Base-by-base conservation (phyloP, 2,888 invertebrate species). In the Sycophila texana region DNA sequence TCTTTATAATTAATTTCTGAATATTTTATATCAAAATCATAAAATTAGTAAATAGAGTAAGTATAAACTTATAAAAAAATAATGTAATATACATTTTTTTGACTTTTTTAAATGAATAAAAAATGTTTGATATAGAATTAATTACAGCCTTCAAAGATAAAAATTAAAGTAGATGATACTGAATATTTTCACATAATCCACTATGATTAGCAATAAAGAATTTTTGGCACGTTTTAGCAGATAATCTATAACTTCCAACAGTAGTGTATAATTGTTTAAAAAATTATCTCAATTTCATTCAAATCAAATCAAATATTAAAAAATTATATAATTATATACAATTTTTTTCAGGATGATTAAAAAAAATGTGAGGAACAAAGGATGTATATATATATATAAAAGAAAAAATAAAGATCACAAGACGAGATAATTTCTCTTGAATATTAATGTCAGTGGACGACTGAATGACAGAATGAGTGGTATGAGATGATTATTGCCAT, bases 391-490 rank as follows among this genome's bases (percentile, higher is more conserved):
- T 20, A 72, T 18, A 72, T 67, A 72, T 72, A 75, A 70, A 74
- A 60, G 57, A 51, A 55, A 67, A 82, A 80, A 58, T 68, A 77
- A 75, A 82, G 80, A 74, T 75, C 74, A 82, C 83, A 73, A 82
- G 83, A 71, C 49, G 71, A 79, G 81, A 84, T 81, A 77, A 75
- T 82, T 83, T 78, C 55, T 79, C 57, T 77, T 66, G 49, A 79
- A 82, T 83, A 83, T 84, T 76, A 79, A 74, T 74, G 74, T 85
- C 65, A 77, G 75, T 81, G 81, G 83, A 83, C 79, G 82, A 83
- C 80, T 82, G 80, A 71, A 63, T 79, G 49, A 22, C 20, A 16
- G 53, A 63, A 79, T 51, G 61, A 66, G 76, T 80, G 79, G 79
- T 79, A 80, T 82, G 81, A 81, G 78, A 65, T 67, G 81, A 82